phyloP scores from a whole-genome alignment of 2,113 vertebrate species.

The Sclerurus mexicanus region DNA sequence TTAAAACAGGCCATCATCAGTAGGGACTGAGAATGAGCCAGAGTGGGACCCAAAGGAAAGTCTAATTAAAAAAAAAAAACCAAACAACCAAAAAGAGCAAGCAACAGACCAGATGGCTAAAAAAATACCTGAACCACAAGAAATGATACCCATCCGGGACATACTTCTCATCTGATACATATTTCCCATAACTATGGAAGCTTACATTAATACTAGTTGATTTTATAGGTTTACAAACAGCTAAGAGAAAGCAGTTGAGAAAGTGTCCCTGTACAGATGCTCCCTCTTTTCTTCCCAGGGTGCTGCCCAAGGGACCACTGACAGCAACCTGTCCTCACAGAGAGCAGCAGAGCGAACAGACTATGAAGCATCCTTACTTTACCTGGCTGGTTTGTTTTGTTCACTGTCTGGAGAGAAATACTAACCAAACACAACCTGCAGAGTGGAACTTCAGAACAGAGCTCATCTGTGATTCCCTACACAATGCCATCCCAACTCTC shows the following conservation, averaged over 20 bases:
- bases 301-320: background rate
- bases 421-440: background rate
- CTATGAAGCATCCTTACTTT: background rate
- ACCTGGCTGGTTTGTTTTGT: background rate
- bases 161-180: accelerated
- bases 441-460: background rate
- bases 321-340: background rate
- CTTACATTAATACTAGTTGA: background rate
- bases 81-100: background rate
- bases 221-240: background rate
- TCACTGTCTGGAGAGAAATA: background rate
- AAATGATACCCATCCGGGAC: background rate
- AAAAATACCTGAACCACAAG: background rate
- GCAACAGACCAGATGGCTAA: background rate
- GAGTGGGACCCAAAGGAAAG: background rate
- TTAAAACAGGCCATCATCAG: background rate
- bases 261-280: background rate
- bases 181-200: background rate
- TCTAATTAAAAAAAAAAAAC: background rate
- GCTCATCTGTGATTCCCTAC: background rate
- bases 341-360: background rate
- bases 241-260: background rate
- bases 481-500: background rate
- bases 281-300: background rate
- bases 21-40: background rate